Evolutionary conservation across 2,113 vertebrate genomes (phyloP), one percentile per base, ranked within the genome.

Genomic region (Chroicocephalus ridibundus): DNA sequence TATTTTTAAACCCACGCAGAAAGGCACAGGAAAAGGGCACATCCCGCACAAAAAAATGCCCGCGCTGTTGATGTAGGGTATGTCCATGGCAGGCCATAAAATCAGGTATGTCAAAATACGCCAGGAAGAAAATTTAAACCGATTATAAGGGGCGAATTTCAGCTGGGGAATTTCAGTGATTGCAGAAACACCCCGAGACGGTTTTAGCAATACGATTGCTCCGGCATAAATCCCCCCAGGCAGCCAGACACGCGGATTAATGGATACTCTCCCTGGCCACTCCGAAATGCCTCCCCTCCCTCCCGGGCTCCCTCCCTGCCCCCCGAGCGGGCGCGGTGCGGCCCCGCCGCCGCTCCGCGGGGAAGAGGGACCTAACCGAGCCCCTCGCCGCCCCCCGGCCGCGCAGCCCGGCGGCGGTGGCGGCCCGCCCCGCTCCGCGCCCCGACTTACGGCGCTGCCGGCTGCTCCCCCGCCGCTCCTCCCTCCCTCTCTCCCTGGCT

Each of bases 1-100:
- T 95, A 92, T 97, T 96, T 96, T 94, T 60, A 97, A 97, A 93
- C 70, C 81, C 90, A 8, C 32, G 64, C 84, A 82, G 88, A 82
- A 94, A 77, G 51, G 87, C 47, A 86, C 85, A 60, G 91, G 89
- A 51, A 82, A 85, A 92, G 87, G 65, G 31, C 58, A 80, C 84
- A 61, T 57, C 81, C 70, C 94, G 90, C 93, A 55, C 47, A 52
- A 9, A 27, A 9, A 44, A 34, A 25, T 13, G 46, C 52, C 62
- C 25, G 71, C 10, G 15, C 40, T 19, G 22, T 29, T 38, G 13
- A 1, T 18, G 71, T 5, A 40, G 29, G 38, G 32, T 26, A 20
- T 20, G 54, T 32, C 34, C 69, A 4, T 54, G 69, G 19, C 40
- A 24, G 34, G 42, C 16, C 40, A 14, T 5, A 36, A 29, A 26